Base-by-base conservation (phyloP, 2,888 invertebrate genomes). In the Camponotus fellah region DNA sequence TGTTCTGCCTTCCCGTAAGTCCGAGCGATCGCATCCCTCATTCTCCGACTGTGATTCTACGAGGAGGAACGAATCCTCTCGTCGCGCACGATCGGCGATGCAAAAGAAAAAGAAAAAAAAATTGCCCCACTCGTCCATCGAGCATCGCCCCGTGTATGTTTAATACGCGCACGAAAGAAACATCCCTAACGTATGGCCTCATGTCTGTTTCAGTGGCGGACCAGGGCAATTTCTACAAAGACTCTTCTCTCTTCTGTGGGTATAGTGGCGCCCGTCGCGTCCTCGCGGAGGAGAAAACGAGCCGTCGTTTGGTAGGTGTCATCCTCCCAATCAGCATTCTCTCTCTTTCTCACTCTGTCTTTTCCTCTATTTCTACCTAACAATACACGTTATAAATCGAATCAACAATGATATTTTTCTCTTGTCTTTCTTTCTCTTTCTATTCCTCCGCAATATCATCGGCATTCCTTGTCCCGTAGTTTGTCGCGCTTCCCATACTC, bases 151-250 rank as follows among this genome's bases (percentile, higher is more conserved):
- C 34, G 82, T 65, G 64, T 69, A 49, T 17, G 37, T 65, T 72
- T 46, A n/a, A 40, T 58, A 56, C 68, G 76, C 49, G 76, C 60
- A 66, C 49, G 74, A 79, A 86, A 69, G 46, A 88, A 83, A 82
- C 81, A 86, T 90, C 93, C 93, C 90, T 94, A 95, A 95, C 93
- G 92, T 92, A 93, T 95, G 97, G 97, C 90, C 96, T 97, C 93
- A 92, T 95, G 94, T 95, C 94, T 95, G 95, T 95, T 95, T 95
- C 95, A 97, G 97, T 91, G 96, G 96, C 97, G 96, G 96, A 97
- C 96, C 96, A 97, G 96, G 96, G 96, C 97, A 97, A 97, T 96
- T 97, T 97, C 97, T 97, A 97, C 97, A 98, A 97, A 97, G 97
- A 96, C 96, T 8, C 53, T 53, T 2, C n/a, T n/a, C 2, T n/a